These are phyloP conservation scores for Phthorimaea operculella DNA, from an alignment of 1,140 invertebrate genomes.

Conservation along the genomic window DNA sequence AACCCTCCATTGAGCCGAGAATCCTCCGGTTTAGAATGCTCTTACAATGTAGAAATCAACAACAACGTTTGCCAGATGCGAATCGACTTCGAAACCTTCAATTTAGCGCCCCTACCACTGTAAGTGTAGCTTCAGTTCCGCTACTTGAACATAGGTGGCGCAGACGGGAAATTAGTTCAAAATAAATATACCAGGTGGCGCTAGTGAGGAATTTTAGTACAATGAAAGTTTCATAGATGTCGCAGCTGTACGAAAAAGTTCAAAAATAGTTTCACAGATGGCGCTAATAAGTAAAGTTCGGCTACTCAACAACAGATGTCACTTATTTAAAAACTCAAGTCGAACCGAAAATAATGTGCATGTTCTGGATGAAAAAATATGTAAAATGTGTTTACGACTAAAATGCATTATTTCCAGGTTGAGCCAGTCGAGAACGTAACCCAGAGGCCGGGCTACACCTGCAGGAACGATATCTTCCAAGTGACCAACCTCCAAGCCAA, in stretches of 20 bases:
- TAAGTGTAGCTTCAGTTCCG: slow-evolving; percentile 23
- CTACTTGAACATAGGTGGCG: too few species aligned
- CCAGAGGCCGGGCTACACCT: slow-evolving; percentile 51
- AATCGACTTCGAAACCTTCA: slow-evolving; percentile 82
- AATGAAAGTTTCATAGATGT: too few species aligned
- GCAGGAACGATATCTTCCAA: slow-evolving; percentile 63
- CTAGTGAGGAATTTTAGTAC: too few species aligned
- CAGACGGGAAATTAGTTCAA: too few species aligned
- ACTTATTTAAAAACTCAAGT: too few species aligned
- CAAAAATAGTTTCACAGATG: too few species aligned
- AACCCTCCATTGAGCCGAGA: slow-evolving; percentile 54
- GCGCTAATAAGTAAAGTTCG: not conserved
- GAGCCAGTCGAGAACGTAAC: slow-evolving; percentile 56
- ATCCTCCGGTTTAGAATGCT: slow-evolving; percentile 59
- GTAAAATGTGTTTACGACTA: too few species aligned
- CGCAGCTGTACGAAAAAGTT: too few species aligned
- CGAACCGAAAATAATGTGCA: too few species aligned
- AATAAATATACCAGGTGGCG: too few species aligned
- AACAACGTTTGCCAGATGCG: slow-evolving; percentile 73
- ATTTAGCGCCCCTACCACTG: slow-evolving; percentile 74
- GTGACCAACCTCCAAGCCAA: slow-evolving; percentile 67
- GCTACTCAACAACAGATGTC: slow-evolving; percentile 7
- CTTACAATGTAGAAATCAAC: slow-evolving; percentile 63
- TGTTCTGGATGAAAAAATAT: too few species aligned
- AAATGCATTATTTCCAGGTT: too few species aligned